These are phyloP conservation scores for Nycticorax nycticorax DNA, from an alignment of 2,113 vertebrate species.

Conservation along the genomic window DNA sequence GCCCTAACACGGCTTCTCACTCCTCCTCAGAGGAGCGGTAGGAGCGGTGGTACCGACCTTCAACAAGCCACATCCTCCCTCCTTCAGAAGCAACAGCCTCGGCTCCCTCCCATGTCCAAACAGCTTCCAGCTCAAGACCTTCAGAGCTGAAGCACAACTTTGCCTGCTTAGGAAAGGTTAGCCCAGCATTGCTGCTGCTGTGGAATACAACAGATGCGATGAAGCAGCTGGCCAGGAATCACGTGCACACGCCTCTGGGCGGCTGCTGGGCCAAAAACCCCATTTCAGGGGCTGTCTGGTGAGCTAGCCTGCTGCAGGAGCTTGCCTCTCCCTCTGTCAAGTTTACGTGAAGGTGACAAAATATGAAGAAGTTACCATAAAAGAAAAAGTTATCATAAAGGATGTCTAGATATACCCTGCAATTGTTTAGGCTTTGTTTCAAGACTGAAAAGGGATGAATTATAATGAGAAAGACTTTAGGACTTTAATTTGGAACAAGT, in stretches of 20 bases:
- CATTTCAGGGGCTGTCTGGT: not conserved
- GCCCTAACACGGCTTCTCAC: not conserved
- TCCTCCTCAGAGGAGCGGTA: not conserved
- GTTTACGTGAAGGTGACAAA: not conserved
- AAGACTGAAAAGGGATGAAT: not conserved
- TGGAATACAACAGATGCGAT: not conserved
- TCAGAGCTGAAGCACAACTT: not conserved
- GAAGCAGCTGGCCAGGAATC: not conserved
- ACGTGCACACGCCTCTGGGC: not conserved
- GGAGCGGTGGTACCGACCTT: not conserved
- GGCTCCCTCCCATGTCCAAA: fast-evolving
- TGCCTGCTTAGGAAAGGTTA: not conserved
- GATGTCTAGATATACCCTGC: not conserved
- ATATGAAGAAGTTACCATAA: not conserved
- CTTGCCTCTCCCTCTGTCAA: not conserved
- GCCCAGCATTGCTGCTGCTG: not conserved
- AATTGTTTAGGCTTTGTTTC: not conserved
- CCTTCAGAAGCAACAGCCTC: not conserved
- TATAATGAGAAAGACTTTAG: not conserved
- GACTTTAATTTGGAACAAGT: not conserved
- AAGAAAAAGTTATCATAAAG: not conserved
- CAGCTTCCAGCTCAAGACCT: not conserved
- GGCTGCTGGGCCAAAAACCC: not conserved
- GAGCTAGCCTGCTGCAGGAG: not conserved
- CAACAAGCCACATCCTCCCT: not conserved